phyloP scores from a whole-genome alignment of 2,888 invertebrate genomes.

The Thalpophila matura region DNA sequence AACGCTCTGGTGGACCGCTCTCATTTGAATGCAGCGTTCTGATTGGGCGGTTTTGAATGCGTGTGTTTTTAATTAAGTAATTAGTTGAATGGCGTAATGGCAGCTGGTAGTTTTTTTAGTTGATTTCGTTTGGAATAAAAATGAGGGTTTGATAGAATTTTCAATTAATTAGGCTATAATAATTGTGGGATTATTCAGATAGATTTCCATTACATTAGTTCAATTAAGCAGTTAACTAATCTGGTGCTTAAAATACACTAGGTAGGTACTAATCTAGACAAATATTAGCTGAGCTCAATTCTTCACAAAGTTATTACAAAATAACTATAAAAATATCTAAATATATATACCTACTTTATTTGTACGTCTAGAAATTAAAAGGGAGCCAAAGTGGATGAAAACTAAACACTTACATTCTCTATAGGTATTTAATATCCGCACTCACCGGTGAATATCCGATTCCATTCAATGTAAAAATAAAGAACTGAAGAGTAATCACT shows the following conservation, averaged over 20 bases:
- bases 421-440: conserved; percentile 46
- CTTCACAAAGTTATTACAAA: no score
- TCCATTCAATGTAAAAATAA: conserved; percentile 66
- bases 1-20: conserved; percentile 63
- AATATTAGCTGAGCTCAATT: no score
- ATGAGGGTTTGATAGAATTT: not conserved
- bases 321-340: no score
- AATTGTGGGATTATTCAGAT: not conserved
- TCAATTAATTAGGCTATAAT: not conserved
- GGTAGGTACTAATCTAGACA: no score
- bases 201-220: not conserved
- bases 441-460: conserved; percentile 57
- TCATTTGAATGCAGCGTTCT: conserved; percentile 59
- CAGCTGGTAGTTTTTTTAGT: conserved; percentile 26
- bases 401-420: no score
- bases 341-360: not conserved
- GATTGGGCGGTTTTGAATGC: conserved; percentile 66
- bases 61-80: conserved; percentile 63
- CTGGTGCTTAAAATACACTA: no score
- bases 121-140: conserved; percentile 24
- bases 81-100: conserved; percentile 53
- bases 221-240: no score
- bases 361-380: conserved; percentile 14
- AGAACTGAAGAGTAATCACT: conserved; percentile 75
- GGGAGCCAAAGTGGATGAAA: conserved; percentile 6